Percentiles rank a stretch among this genome's conserved stretches.
Evolutionary conservation across 2,888 invertebrate genomes (phyloP).

Genomic region (Epiblema foenella): DNA sequence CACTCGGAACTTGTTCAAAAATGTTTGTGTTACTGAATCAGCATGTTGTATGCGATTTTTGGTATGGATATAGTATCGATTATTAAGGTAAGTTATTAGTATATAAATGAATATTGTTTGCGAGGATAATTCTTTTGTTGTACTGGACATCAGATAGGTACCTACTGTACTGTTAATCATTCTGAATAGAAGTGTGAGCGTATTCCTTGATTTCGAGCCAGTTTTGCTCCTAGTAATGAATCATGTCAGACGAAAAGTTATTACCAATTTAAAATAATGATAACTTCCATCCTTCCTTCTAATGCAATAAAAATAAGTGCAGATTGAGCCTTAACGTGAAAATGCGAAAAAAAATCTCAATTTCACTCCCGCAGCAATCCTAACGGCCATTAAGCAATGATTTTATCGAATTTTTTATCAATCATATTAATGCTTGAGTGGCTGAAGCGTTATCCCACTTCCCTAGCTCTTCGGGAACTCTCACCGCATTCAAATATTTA

Average conservation of each 20-base stretch:
- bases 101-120: no score
- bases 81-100: no score
- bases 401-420: constrained; percentile 83
- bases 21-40: constrained; percentile 30
- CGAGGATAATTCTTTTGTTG: neutral
- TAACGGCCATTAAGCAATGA: constrained; percentile 81
- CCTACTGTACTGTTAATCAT: neutral
- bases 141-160: neutral
- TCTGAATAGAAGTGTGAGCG: neutral
- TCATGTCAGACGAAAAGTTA: neutral
- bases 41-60: neutral
- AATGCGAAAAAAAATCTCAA: constrained; percentile 64
- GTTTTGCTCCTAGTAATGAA: neutral
- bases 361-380: constrained; percentile 69
- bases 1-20: constrained; percentile 31
- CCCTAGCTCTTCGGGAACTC: constrained; percentile 79
- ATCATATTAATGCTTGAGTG: constrained; percentile 76
- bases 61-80: neutral
- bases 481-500: constrained; percentile 85
- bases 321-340: constrained; percentile 54
- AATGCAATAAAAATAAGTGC: constrained; percentile 40
- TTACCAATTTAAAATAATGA: constrained; percentile 5
- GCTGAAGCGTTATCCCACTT: constrained; percentile 73
- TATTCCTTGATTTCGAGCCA: neutral
- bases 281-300: constrained; percentile 20